Evolutionary conservation across 2,888 invertebrate genomes (phyloP), one percentile per base, ranked within the genome.

Genomic region (Cremastinae sp.): DNA sequence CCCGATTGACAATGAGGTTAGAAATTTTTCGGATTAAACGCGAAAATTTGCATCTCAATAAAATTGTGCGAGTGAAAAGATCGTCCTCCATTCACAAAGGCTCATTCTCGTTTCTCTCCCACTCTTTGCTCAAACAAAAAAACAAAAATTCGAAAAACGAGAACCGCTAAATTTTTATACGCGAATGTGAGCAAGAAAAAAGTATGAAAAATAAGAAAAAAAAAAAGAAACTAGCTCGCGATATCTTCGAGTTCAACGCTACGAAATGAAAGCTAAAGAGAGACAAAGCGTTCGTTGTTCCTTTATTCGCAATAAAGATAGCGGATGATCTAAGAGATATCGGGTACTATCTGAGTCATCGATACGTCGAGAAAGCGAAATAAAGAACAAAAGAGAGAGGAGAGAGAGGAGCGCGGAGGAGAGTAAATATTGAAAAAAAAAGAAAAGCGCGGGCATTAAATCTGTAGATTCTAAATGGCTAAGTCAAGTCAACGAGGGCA

Each of bases 401-500:
- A n/a, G n/a, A n/a, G n/a, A n/a, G n/a, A n/a, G n/a, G n/a, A n/a
- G n/a, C n/a, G n/a, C 5, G 28, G 28, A 49, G n/a, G 36, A 36
- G 47, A n/a, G 49, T 49, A 14, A 70, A 54, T n/a, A 70, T 38
- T 5, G 36, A 53, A 47, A 2, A 53, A 47, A 2, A 59, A 51
- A 53, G 49, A 41, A 59, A 53, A 54, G 0, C 0, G 45, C 2
- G n/a, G 22, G 12, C 16, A 14, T 59, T 3, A 34, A 56, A 66
- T 65, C 53, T 69, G 78, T 79, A 81, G 79, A 80, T 82, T 84
- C 84, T 85, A 85, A 87, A 83, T 85, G 86, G 83, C 85, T 84
- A 85, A 87, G 86, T 84, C 85, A 82, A 83, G 85, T 84, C 85
- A 84, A 87, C 83, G 84, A 82, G 84, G 82, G 82, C 82, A 80